These are phyloP conservation scores for Hydropsyche betteni DNA, from an alignment of 2,888 invertebrate genomes.

Conservation along the genomic window DNA sequence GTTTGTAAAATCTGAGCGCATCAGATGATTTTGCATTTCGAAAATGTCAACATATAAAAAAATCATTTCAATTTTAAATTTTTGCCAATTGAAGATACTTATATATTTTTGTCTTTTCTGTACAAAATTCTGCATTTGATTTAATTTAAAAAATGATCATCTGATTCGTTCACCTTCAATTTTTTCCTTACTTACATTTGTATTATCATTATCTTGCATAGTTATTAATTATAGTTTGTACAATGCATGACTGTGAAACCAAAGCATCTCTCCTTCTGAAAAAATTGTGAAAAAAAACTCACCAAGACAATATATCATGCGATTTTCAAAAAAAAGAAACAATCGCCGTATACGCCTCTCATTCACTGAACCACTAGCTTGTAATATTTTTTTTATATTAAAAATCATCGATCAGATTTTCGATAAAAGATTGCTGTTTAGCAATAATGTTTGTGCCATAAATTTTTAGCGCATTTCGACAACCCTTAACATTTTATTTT, in stretches of 20 bases:
- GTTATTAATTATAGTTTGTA: conserved; percentile 14
- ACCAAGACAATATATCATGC: conserved; percentile 10
- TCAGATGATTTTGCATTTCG: too few species aligned
- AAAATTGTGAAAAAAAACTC: background rate
- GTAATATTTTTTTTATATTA: background rate
- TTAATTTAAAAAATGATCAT: background rate
- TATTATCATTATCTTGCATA: too few species aligned
- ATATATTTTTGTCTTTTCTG: too few species aligned
- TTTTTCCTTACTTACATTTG: conserved; percentile 4
- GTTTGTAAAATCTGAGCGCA: too few species aligned
- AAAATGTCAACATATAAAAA: too few species aligned
- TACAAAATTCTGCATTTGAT: too few species aligned
- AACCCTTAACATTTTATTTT: background rate
- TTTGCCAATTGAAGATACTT: too few species aligned
- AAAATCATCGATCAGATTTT: conserved; percentile 15
- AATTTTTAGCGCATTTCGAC: conserved; percentile 7
- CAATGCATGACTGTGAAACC: conserved; percentile 22
- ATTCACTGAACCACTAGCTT: conserved; percentile 13
- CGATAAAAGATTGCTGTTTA: conserved; percentile 14
- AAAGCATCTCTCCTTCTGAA: conserved; percentile 26
- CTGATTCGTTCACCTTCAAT: conserved; percentile 9
- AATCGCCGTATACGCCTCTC: conserved; percentile 9
- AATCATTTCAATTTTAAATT: too few species aligned
- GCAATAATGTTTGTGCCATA: conserved; percentile 25
- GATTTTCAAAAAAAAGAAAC: background rate